Evolutionary conservation across 2,797 vertebrate species (phyloP).

Genomic region (Buphagus erythrorhynchus): DNA sequence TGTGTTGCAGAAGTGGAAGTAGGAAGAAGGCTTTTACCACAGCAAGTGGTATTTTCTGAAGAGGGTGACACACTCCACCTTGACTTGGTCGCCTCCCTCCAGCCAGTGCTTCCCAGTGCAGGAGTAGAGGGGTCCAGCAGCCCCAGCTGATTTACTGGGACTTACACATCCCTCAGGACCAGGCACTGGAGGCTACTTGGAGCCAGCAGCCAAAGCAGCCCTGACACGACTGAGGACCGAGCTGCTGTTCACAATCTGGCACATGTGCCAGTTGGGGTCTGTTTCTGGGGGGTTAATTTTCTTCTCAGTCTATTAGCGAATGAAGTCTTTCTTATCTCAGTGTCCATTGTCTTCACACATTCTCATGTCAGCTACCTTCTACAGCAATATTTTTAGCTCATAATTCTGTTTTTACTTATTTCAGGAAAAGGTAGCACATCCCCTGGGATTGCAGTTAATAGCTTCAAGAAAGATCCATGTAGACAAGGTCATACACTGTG

Average conservation of each 20-base stretch:
- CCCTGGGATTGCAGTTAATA: not conserved
- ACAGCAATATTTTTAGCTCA: not conserved
- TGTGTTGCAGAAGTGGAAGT: not conserved
- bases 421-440: not conserved
- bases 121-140: not conserved
- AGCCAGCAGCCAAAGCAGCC: not conserved
- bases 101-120: not conserved
- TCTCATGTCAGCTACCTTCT: not conserved
- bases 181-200: not conserved
- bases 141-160: accelerated
- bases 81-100: not conserved
- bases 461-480: not conserved
- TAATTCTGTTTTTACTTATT: not conserved
- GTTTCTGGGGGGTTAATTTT: not conserved
- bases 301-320: not conserved
- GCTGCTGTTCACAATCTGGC: not conserved
- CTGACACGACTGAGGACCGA: not conserved
- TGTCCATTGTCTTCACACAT: not conserved
- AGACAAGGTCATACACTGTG: not conserved
- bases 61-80: not conserved
- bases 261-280: not conserved
- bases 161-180: accelerated
- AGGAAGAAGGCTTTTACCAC: not conserved
- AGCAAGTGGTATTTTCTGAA: not conserved
- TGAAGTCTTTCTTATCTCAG: not conserved